Evolutionary conservation across 2,113 vertebrate species (phyloP), one percentile per base, ranked within the genome.

Genomic region (Phrynocephalus versicolor): DNA sequence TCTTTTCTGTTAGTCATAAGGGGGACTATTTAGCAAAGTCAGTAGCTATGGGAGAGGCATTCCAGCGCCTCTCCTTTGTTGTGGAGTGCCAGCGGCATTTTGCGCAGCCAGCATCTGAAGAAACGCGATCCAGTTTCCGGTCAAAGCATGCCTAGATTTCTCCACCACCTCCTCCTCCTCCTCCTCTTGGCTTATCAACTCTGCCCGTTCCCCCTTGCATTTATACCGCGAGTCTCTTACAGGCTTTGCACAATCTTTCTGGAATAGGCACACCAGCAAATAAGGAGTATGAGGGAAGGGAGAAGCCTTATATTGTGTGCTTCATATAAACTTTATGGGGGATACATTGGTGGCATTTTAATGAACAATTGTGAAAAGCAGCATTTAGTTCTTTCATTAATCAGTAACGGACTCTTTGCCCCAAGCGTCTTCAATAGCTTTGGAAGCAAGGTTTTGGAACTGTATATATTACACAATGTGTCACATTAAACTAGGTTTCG

Each of bases 1-100:
- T 79, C 35, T 88, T 41, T 74, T 79, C 69, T 41, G 27, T 73
- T 21, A 35, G 39, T 80, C 76, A 79, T 84, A 74, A 84, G 70
- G 33, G 60, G 45, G 55, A n/a, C 74, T 73, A 74, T 88, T 88
- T 84, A 84, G 70, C 78, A 1, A 33, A 57, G 35, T 74, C 33
- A 39, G 60, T 27, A 55, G 76, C 76, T 80, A 58, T 45, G 60
- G 72, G 64, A 72, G 27, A 83, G 82, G 71, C 70, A 69, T 57
- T 45, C 18, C 7, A 14, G 70, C 23, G 21, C 30, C 39, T 41
- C 23, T 41, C 23, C 74, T 65, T 65, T 60, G 60, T 58, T 51
- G 37, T 58, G 14, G n/a, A 65, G 33, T 0, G 12, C 71, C 55
- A 18, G 10, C 0, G 6, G 39, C 16, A n/a, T 57, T 84, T 74